Evolutionary conservation across 1,140 invertebrate genomes (phyloP), one percentile per base, ranked within the genome.

Genomic region (Leptinotarsa lineolata): DNA sequence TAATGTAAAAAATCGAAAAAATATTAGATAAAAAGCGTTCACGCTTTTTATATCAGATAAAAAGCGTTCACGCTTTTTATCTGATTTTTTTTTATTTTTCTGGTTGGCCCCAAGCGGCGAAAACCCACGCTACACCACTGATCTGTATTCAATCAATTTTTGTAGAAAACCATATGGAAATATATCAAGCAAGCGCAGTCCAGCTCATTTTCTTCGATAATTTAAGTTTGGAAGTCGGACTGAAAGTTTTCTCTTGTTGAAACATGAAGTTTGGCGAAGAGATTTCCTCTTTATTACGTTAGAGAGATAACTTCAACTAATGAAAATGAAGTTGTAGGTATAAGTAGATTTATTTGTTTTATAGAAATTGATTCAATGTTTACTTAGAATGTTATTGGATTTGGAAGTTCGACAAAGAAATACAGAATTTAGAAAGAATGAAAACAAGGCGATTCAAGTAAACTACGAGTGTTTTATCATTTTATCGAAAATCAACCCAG

Each of bases 321-420:
- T 66, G 64, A 66, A 66, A 66, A 66, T 44, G 64, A 66, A 66
- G 64, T 54, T 54, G 64, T 66, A 66, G 39, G 64, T 66, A 66
- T 66, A 66, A 22, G 39, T 39, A 22, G 48, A 66, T 24, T 66
- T 66, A 66, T 66, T 66, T 66, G 64, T 66, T 66, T 66, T 66
- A 66, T 44, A 66, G 22, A 66, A 66, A 66, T 66, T 66, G 64
- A 66, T 66, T 66, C 22, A 39, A 44, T 66, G 64, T 66, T 66
- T 66, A 66, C 64, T n/a, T 39, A 66, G 39, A 16, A 22, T 18
- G 22, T 39, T 66, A 66, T 66, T 66, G 64, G 64, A 66, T 66
- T 39, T 66, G 30, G 39, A 66, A 66, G 22, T 54, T 54, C 22
- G 39, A 18, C 22, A 39, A 39, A 44, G 22, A 66, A 66, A 66